A percentile compares a stretch with the other conserved stretches of the same genome.
phyloP scores from a whole-genome alignment of 2,113 vertebrate species.

The Nettapus auritus region DNA sequence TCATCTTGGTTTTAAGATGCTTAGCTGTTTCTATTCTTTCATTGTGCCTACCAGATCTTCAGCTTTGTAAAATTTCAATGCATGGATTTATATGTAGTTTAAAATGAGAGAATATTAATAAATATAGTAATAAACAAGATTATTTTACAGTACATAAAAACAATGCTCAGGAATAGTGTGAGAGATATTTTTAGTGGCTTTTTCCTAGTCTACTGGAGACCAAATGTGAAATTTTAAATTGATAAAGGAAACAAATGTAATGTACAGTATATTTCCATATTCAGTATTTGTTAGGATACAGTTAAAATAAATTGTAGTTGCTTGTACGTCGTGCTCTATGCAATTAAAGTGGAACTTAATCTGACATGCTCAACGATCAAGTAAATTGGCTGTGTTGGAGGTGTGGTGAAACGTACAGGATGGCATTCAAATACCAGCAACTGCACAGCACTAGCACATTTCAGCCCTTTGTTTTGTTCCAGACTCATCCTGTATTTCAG shows the following conservation, averaged over 20 bases:
- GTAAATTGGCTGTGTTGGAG: neutral
- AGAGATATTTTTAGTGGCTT: conserved; percentile 24
- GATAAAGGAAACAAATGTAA: neutral
- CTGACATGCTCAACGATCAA: neutral
- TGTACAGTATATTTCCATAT: neutral
- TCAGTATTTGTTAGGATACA: conserved; percentile 17
- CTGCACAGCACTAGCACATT: conserved; percentile 19
- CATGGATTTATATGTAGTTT: conserved; percentile 59
- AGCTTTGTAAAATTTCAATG: conserved; percentile 51
- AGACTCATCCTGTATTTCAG: neutral
- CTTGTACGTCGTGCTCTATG: conserved; percentile 48
- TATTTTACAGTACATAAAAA: conserved; percentile 51
- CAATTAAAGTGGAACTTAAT: conserved; percentile 6
- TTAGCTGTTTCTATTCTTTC: conserved; percentile 23
- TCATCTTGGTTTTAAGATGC: conserved; percentile 35
- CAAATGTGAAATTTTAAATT: conserved; percentile 41
- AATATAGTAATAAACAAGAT: conserved; percentile 18
- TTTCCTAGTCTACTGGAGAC: neutral
- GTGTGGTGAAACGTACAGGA: neutral
- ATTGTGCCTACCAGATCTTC: conserved; percentile 34
- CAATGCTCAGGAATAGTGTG: conserved; percentile 60
- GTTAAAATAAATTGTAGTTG: neutral
- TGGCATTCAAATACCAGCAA: conserved; percentile 36
- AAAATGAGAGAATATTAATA: conserved; percentile 10
- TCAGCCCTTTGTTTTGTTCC: neutral